phyloP scores from a whole-genome alignment of 2,888 invertebrate genomes.

The Villa cingulata region DNA sequence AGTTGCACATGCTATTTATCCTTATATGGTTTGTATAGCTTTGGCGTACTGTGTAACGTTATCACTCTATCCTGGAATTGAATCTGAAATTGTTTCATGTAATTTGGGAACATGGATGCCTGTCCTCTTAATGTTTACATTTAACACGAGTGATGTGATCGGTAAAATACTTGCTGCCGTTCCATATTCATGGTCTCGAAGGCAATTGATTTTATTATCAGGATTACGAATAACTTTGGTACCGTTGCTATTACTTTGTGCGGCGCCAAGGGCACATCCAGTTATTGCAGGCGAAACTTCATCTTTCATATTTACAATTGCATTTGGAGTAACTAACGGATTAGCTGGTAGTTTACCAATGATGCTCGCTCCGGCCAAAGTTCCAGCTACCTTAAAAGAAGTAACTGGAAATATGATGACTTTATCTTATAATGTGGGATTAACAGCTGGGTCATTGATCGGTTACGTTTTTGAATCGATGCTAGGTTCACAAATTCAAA shows the following conservation, averaged over 20 bases:
- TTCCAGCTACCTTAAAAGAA: slow-evolving; percentile 73
- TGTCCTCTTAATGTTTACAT: slow-evolving; percentile 75
- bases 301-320: slow-evolving; percentile 50
- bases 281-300: slow-evolving; percentile 54
- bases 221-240: slow-evolving; percentile 60
- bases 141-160: slow-evolving; percentile 74
- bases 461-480: slow-evolving; percentile 64
- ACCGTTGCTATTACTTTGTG: slow-evolving; percentile 69
- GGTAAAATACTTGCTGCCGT: slow-evolving; percentile 73
- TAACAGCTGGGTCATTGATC: slow-evolving; percentile 69
- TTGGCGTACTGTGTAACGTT: slow-evolving; percentile 81
- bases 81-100: slow-evolving; percentile 77
- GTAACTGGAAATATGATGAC: slow-evolving; percentile 93
- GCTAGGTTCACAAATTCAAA: slow-evolving; percentile 40
- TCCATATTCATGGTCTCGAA: slow-evolving; percentile 71
- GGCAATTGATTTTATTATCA: slow-evolving; percentile 62
- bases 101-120: slow-evolving; percentile 81
- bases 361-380: slow-evolving; percentile 79
- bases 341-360: slow-evolving; percentile 83
- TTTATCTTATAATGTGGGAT: slow-evolving; percentile 73
- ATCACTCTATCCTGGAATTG: slow-evolving; percentile 79
- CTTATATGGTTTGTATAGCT: slow-evolving; percentile 81
- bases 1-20: slow-evolving; percentile 72
- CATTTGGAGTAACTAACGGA: slow-evolving; percentile 73
- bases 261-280: slow-evolving; percentile 61